Percentiles rank a stretch among this genome's conserved stretches.
phyloP scores from a whole-genome alignment of 2,113 vertebrate genomes.

The Thomomys bottae region DNA sequence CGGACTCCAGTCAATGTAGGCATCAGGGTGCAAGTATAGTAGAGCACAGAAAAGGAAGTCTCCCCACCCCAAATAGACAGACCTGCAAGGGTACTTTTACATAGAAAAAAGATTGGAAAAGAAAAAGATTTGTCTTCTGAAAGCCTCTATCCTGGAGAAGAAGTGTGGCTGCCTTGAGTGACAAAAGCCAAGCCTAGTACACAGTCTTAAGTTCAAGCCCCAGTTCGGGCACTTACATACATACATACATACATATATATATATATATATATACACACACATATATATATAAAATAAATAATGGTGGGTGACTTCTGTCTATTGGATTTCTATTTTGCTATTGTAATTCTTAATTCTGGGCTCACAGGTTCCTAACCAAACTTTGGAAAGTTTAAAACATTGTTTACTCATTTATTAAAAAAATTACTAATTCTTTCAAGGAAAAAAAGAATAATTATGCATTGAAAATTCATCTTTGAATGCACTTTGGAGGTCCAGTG shows the following conservation, averaged over 20 bases:
- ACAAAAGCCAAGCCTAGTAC: neutral
- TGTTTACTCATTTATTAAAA: slow-evolving; percentile 4
- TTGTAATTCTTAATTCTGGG: neutral
- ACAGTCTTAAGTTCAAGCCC: too few relatives aligned
- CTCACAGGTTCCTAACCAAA: neutral
- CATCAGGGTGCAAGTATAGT: neutral
- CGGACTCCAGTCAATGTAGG: neutral
- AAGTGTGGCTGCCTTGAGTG: too few relatives aligned
- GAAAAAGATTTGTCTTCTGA: neutral
- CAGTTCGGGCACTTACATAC: too few relatives aligned
- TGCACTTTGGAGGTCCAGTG: neutral
- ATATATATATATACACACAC: too few relatives aligned
- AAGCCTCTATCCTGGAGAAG: too few relatives aligned
- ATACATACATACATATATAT: too few relatives aligned
- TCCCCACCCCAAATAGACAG: neutral
- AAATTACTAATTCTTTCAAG: neutral
- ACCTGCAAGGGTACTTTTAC: too few relatives aligned
- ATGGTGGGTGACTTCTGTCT: neutral
- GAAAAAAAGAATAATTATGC: neutral
- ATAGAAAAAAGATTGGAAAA: neutral
- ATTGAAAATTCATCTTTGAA: neutral
- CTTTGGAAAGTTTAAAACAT: neutral
- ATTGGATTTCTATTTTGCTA: neutral
- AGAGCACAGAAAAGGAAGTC: neutral
- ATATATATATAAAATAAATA: neutral